These are phyloP conservation scores for Sebastes nivosus DNA, from an alignment of 2,797 vertebrate genomes.

Conservation along the genomic window DNA sequence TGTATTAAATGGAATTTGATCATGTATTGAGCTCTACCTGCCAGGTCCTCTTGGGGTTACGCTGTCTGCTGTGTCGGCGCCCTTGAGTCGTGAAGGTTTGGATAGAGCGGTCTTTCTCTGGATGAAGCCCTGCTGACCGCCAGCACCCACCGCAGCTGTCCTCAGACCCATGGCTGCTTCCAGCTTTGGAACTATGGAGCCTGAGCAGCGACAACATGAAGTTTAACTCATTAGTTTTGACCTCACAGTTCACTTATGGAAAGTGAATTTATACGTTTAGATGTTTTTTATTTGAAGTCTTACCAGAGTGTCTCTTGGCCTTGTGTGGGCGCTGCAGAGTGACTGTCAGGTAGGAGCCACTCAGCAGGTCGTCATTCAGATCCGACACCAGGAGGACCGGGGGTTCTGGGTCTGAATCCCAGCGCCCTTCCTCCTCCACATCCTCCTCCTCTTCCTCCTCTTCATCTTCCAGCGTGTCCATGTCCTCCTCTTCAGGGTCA, in stretches of 20 bases:
- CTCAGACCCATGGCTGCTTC: slow-evolving; percentile 90
- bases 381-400: slow-evolving; percentile 85
- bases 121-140: slow-evolving; percentile 68
- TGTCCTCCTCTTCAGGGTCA: slow-evolving; percentile 78
- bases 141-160: slow-evolving; percentile 7
- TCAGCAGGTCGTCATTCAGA: slow-evolving; percentile 86
- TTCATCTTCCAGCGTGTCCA: slow-evolving; percentile 76
- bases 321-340: slow-evolving; percentile 94
- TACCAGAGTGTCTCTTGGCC: slow-evolving; percentile 81
- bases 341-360: slow-evolving; percentile 95
- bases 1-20: background rate
- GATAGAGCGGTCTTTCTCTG: slow-evolving; percentile 82
- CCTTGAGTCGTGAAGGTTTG: slow-evolving; percentile 79
- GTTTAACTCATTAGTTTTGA: background rate
- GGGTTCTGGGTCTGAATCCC: slow-evolving; percentile 91
- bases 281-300: background rate
- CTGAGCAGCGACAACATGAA: slow-evolving; percentile 29
- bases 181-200: slow-evolving; percentile 95
- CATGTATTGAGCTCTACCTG: slow-evolving; percentile 52
- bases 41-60: slow-evolving; percentile 64
- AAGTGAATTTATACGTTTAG: too few species aligned
- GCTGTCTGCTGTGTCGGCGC: slow-evolving; percentile 57
- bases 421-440: slow-evolving; percentile 89
- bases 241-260: background rate
- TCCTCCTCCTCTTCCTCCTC: slow-evolving; percentile 73